A percentile compares a stretch with the other conserved stretches of the same genome.
Evolutionary conservation across 2,888 invertebrate species (phyloP).

Genomic region (Bimastos eiseni): DNA sequence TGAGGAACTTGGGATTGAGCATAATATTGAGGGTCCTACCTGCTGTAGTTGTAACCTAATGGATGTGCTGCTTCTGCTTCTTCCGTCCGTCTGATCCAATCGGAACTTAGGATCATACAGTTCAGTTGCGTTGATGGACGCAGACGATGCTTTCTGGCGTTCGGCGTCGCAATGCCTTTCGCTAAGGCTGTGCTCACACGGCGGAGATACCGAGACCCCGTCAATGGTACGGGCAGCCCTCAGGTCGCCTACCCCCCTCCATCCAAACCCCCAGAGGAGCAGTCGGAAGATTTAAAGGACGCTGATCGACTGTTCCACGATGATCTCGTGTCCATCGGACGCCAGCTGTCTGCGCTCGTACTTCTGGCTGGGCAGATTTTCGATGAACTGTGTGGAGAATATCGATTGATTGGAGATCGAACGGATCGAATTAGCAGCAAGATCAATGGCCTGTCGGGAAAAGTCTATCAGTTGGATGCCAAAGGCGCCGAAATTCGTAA

Average conservation of each 20-base stretch:
- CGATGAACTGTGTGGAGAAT: neutral
- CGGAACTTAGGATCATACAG: neutral
- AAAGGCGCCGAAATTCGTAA: slow-evolving; percentile 8
- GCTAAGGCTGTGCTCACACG: neutral
- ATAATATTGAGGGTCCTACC: neutral
- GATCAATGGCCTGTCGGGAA: neutral
- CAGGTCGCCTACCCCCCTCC: neutral
- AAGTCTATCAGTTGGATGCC: neutral
- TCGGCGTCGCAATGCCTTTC: slow-evolving; percentile 13
- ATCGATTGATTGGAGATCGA: slow-evolving; percentile 21
- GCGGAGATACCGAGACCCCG: neutral
- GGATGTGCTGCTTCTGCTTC: neutral
- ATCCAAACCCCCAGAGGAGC: neutral
- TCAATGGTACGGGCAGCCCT: neutral
- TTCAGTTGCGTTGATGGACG: neutral
- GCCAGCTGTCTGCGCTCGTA: neutral
- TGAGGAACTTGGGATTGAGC: neutral
- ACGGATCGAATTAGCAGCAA: neutral
- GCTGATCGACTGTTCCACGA: neutral
- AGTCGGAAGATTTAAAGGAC: neutral
- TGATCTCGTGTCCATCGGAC: neutral
- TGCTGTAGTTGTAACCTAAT: neutral
- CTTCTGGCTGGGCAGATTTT: neutral
- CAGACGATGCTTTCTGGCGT: neutral
- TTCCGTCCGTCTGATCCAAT: neutral